Conservation (phyloP, 2,113 vertebrate species). For the Otocyon megalotis region DNA sequence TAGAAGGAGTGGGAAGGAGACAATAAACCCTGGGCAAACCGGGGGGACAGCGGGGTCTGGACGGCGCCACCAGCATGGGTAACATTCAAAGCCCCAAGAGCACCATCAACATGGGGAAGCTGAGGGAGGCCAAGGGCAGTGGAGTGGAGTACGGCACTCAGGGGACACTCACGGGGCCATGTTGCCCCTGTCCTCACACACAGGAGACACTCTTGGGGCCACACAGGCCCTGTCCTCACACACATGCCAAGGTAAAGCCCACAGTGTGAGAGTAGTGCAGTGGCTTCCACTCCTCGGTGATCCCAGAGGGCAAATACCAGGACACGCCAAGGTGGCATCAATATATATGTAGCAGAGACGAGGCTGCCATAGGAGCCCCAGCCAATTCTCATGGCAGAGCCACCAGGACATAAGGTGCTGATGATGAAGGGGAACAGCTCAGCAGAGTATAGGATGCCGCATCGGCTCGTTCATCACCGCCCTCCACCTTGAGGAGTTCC, state of each 20-base stretch:
- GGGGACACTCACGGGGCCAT: background rate
- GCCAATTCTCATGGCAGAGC: too few species aligned
- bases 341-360: fast-evolving
- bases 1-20: fast-evolving
- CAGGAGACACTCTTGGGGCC: background rate
- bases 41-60: background rate
- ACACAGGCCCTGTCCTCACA: background rate
- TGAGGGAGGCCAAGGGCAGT: background rate
- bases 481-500: background rate
- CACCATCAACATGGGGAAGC: background rate
- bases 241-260: fast-evolving
- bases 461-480: background rate
- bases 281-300: background rate
- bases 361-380: background rate
- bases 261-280: fast-evolving
- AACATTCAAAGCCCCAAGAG: background rate
- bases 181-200: background rate
- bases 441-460: too few species aligned
- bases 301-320: background rate
- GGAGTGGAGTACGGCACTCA: fast-evolving
- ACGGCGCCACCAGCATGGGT: background rate
- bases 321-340: background rate
- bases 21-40: fast-evolving
- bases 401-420: too few species aligned
- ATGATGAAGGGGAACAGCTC: too few species aligned